Evolutionary conservation across 2,797 vertebrate species (phyloP), one percentile per base, ranked within the genome.

Genomic region (Acropternis orthonyx): DNA sequence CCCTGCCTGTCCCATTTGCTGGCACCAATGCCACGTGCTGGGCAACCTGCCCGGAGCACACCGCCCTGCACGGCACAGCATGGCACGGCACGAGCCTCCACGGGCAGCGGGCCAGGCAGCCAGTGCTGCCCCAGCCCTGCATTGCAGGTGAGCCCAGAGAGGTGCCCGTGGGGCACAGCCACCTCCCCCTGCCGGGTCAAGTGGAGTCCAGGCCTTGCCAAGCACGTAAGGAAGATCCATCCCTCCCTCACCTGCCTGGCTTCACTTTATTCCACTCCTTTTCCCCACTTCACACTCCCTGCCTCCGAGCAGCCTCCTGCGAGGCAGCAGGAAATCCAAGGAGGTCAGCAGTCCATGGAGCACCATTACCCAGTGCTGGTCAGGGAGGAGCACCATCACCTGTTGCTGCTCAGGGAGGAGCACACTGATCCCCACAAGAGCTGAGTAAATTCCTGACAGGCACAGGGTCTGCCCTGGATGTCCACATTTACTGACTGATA

Each of bases 31-130:
- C 68, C 48, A 44, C 1, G 0, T 3, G 30, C 76, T 46, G 73
- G 67, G 63, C 58, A 56, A 34, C 23, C 28, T 0, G 8, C 49
- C 68, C 4, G 2, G 46, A 39, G 51, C 65, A 56, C 1, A 0
- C 63, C 68, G 61, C 28, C 28, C 73, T n/a, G 52, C n/a, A 44
- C 2, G 2, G 81, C 71, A 51, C 0, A 0, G 68, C 83, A 67
- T 52, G 14, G 61, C 39, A 62, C 7, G 9, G 61, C 61, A 65
- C 30, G 21, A 73, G 67, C 83, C 76, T 20, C 52, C 34, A 6
- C 1, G 0, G 77, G 87, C 79, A 76, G 14, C n/a, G 2, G 59
- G 82, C 75, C 82, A 80, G 41, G 88, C 81, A 73, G 89, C 5
- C 5, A 58, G 48, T 3, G 9, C 58, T 83, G 87, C 41, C 67